Evolutionary conservation across 53 echinoderm and acorn worm species (phyloP), one percentile per base, ranked within the genome.

Genomic region (Echinarachnius parma): DNA sequence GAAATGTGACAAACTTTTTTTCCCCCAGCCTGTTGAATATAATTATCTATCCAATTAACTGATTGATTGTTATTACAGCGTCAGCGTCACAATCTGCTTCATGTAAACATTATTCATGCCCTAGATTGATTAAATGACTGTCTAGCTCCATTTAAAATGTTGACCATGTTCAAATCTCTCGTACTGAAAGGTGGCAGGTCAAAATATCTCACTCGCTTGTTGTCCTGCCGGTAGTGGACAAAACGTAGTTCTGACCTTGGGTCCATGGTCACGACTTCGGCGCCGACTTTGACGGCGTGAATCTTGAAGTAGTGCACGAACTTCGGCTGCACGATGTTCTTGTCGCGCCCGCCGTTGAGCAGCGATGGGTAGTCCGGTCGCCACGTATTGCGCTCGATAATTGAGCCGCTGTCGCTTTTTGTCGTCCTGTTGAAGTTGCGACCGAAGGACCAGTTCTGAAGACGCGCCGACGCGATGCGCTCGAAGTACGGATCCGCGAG

Each of bases 401-500:
- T 48, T 21, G 87, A 82, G 13, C 47, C 48, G 26, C 57, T 77
- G 24, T 22, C 24, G 22, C 34, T 23, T 15, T 59, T 53, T 15
- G 25, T 31, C 19, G 71, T 54, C 9, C 31, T 62, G 10, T 58
- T 59, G 3, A 44, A 34, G 22, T 21, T 19, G 21, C 80, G 80
- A 3, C 84, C 89, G 46, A 89, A 89, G 53, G 84, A 89, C 84
- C 89, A 89, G 44, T 89, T 89, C 53, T 84, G 84, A 23, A 89
- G 80, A 32, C 89, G 80, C 3, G 80, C 27, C 3, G 76, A 76
- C 9, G 53, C 78, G 16, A 84, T 21, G n/a, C 26, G 26, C 15
- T 47, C 25, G 4, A 77, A 50, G 5, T 42, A 21, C 23, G 35
- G 32, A 62, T 68, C 84, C 15, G 50, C 60, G 1, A 89, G 78